Conservation (phyloP, 2,888 invertebrate genomes). For the Philaethria dido region DNA sequence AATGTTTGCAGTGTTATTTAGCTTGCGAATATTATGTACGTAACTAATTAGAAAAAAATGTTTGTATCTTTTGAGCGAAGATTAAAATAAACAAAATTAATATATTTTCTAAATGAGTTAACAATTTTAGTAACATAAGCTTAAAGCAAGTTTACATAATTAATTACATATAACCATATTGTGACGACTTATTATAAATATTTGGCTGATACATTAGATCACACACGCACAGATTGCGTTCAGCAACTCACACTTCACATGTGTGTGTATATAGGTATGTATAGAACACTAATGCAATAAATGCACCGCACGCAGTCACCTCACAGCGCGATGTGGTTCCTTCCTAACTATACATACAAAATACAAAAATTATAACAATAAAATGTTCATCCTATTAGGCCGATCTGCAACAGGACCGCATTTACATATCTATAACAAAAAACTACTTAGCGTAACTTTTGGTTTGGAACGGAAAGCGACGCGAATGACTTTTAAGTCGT, state of each 20-base stretch:
- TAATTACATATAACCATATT: background rate
- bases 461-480: conserved; percentile 10
- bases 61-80: conserved; percentile 4
- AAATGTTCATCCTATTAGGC: conserved; percentile 3
- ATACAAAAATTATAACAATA: conserved; percentile 7
- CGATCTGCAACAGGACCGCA: background rate
- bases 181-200: background rate
- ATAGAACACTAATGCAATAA: background rate
- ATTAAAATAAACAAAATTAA: background rate
- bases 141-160: conserved; percentile 7
- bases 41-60: background rate
- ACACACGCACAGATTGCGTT: background rate
- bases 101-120: conserved; percentile 8
- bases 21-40: background rate
- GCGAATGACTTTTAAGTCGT: background rate
- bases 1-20: background rate
- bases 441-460: conserved; percentile 12
- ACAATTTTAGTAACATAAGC: background rate
- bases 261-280: background rate
- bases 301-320: background rate
- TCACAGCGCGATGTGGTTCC: background rate
- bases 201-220: background rate
- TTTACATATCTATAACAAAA: background rate
- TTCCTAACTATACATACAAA: background rate
- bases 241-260: background rate